A percentile compares a stretch with the other conserved stretches of the same genome.
Conservation (phyloP, 2,797 vertebrate genomes). For the Megaceryle alcyon region DNA sequence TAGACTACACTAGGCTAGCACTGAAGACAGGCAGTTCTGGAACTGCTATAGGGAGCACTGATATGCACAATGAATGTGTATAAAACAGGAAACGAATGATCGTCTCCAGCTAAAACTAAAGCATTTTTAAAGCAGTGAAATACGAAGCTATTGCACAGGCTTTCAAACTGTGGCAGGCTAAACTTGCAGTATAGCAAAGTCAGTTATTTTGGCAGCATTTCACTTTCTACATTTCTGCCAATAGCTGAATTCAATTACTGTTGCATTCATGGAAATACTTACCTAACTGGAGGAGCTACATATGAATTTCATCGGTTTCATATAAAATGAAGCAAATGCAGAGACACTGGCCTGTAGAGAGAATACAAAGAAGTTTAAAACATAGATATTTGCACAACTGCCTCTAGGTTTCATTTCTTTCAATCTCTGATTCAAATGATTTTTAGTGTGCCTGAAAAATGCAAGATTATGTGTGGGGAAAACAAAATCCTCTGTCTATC, state of each 20-base stretch:
- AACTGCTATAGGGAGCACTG: not conserved
- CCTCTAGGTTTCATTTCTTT: not conserved
- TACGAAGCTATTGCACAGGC: not conserved
- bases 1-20: not conserved
- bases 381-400: not conserved
- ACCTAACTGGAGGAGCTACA: slow-evolving; percentile 11
- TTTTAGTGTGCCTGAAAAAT: not conserved
- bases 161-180: not conserved
- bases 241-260: slow-evolving; percentile 45
- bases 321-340: slow-evolving; percentile 1
- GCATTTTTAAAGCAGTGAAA: not conserved
- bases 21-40: not conserved
- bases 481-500: not conserved
- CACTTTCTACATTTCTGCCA: slow-evolving; percentile 17
- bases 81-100: not conserved
- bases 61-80: not conserved
- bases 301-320: slow-evolving; percentile 1
- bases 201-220: slow-evolving; percentile 12
- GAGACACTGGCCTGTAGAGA: not conserved
- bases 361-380: not conserved
- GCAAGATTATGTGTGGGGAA: not conserved
- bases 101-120: not conserved
- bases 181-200: not conserved
- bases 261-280: slow-evolving; percentile 56
- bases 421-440: not conserved